These are phyloP conservation scores for Amblyjoppa proteus DNA, from an alignment of 2,888 invertebrate genomes.

Conservation along the genomic window DNA sequence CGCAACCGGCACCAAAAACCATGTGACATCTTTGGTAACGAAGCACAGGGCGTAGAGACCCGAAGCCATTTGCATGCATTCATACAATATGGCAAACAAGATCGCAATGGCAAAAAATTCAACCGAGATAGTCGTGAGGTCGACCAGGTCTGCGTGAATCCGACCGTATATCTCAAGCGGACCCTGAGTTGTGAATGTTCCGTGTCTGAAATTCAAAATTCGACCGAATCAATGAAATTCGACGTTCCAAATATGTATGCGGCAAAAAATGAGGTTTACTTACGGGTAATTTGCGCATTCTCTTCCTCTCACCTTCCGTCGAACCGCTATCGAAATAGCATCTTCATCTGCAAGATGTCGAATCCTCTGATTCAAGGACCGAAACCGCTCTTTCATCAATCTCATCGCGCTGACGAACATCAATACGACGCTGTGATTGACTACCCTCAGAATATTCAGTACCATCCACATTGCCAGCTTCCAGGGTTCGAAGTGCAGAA, in stretches of 20 bases:
- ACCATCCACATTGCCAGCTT: constrained; percentile 8
- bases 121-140: constrained; percentile 29
- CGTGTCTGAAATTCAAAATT: constrained; percentile 34
- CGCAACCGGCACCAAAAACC: neutral
- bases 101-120: constrained; percentile 48
- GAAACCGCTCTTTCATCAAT: constrained; percentile 38
- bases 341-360: neutral
- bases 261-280: neutral
- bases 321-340: neutral
- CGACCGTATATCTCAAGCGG: constrained; percentile 32
- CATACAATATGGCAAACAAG: constrained; percentile 37
- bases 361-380: constrained; percentile 47
- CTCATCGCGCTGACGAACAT: constrained; percentile 25
- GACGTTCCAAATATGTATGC: neutral
- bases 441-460: constrained; percentile 3
- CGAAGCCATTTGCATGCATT: constrained; percentile 48
- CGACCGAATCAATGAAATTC: neutral
- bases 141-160: constrained; percentile 43
- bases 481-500: neutral
- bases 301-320: neutral
- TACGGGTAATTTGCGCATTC: neutral
- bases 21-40: constrained; percentile 1
- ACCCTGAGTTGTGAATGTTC: neutral
- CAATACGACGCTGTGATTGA: constrained; percentile 21
- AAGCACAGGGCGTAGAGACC: constrained; percentile 45